Conservation (phyloP, 2,797 vertebrate species). For the Apodemus agrarius region DNA sequence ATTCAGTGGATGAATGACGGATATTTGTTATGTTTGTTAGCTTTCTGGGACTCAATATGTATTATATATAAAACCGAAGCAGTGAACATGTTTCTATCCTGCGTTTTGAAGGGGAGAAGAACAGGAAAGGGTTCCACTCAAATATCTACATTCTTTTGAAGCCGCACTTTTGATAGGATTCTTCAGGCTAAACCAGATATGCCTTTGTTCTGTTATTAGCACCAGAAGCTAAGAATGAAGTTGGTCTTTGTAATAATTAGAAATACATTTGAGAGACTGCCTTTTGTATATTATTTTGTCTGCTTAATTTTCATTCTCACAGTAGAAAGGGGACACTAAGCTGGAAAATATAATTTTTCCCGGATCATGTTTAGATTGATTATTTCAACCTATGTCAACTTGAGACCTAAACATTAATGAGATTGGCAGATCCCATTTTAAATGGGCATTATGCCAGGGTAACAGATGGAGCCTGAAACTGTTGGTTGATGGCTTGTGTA, state of each 20-base stretch:
- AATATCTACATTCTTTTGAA: slow-evolving; percentile 23
- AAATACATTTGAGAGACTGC: neutral
- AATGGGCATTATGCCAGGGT: slow-evolving; percentile 75
- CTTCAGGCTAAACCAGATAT: neutral
- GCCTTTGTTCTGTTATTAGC: neutral
- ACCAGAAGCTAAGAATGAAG: neutral
- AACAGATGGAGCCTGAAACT: slow-evolving; percentile 82
- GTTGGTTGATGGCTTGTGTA: slow-evolving; percentile 70
- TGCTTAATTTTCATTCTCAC: neutral
- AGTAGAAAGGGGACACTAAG: neutral
- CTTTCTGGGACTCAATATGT: neutral
- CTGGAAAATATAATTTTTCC: neutral
- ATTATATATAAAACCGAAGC: neutral
- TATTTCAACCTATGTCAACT: slow-evolving; percentile 49
- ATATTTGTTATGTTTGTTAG: neutral
- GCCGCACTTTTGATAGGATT: neutral
- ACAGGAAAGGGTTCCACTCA: neutral
- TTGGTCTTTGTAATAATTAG: slow-evolving; percentile 15
- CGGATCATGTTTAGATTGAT: neutral
- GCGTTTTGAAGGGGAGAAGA: neutral
- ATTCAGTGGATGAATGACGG: neutral
- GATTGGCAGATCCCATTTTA: slow-evolving; percentile 67
- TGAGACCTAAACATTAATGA: slow-evolving; percentile 65
- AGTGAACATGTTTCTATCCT: neutral
- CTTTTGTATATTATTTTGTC: slow-evolving; percentile 7